A percentile compares a stretch with the other conserved stretches of the same genome.
phyloP scores from a whole-genome alignment of 1,140 invertebrate genomes.

The Drosophila prosaltans region DNA sequence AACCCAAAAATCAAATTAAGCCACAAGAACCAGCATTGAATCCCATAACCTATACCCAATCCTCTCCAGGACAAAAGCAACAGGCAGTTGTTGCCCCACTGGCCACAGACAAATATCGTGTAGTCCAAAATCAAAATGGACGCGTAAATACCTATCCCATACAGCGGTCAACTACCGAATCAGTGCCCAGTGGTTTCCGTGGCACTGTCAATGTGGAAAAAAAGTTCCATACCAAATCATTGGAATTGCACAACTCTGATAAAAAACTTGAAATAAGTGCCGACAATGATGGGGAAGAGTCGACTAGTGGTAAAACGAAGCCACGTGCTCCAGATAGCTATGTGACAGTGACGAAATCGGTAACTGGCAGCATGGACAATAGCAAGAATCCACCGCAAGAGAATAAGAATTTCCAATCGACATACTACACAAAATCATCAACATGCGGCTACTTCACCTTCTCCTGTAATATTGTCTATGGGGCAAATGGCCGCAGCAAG shows the following conservation, averaged over 20 bases:
- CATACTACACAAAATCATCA: slow-evolving; percentile 93
- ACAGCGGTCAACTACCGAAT: slow-evolving; percentile 63
- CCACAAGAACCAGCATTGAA: slow-evolving; percentile 16
- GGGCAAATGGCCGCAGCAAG: slow-evolving; percentile 89
- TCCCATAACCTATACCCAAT: slow-evolving; percentile 61
- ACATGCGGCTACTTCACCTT: slow-evolving; percentile 94
- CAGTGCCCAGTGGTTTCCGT: slow-evolving; percentile 75
- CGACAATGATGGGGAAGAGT: slow-evolving; percentile 61
- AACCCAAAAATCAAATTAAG: slow-evolving; percentile 33
- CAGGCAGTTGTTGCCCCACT: slow-evolving; percentile 81
- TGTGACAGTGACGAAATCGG: slow-evolving; percentile 90
- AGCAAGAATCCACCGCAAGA: slow-evolving; percentile 84
- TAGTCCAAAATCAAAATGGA: slow-evolving; percentile 80
- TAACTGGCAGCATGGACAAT: slow-evolving; percentile 88
- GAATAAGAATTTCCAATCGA: slow-evolving; percentile 87
- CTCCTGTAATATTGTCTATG: slow-evolving; percentile 90
- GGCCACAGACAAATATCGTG: slow-evolving; percentile 56
- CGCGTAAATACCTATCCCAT: slow-evolving; percentile 58
- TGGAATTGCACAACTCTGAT: slow-evolving; percentile 60
- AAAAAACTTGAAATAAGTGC: slow-evolving; percentile 69
- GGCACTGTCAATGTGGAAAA: slow-evolving; percentile 82
- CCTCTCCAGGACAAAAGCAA: slow-evolving; percentile 73
- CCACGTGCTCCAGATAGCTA: slow-evolving; percentile 84
- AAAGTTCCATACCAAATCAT: slow-evolving; percentile 76
- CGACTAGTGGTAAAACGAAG: slow-evolving; percentile 70